Conservation (phyloP, 2,888 invertebrate genomes). For the Tupiocoris notatus region DNA sequence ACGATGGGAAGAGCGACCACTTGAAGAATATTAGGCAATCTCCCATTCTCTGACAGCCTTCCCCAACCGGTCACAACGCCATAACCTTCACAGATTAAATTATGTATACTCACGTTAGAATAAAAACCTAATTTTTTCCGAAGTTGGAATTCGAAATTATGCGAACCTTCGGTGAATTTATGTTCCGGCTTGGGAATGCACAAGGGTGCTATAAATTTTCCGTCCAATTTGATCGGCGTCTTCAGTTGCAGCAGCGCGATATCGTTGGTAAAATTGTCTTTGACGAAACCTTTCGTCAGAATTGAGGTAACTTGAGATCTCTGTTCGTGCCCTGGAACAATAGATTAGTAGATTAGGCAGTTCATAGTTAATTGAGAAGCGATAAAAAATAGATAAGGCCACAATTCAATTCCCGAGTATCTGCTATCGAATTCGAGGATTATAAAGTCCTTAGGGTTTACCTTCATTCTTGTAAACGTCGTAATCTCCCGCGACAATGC, state of each 20-base stretch:
- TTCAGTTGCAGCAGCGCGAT: slow-evolving; percentile 51
- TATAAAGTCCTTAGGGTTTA: too few relatives aligned
- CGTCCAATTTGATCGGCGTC: slow-evolving; percentile 49
- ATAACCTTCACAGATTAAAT: not conserved
- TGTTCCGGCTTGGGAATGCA: slow-evolving; percentile 52
- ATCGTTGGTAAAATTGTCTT: slow-evolving; percentile 50
- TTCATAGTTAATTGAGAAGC: too few relatives aligned
- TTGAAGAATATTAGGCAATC: slow-evolving; percentile 51
- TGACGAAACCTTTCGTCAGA: slow-evolving; percentile 42
- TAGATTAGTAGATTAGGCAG: not conserved
- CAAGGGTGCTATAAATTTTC: slow-evolving; percentile 53
- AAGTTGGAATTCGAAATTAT: not conserved
- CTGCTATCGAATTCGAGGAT: too few relatives aligned
- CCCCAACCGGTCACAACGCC: slow-evolving; percentile 53
- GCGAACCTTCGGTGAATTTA: slow-evolving; percentile 48
- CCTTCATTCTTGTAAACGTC: slow-evolving; percentile 52
- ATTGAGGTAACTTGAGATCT: slow-evolving; percentile 47
- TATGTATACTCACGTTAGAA: too few relatives aligned
- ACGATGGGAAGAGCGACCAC: slow-evolving; percentile 51
- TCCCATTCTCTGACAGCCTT: slow-evolving; percentile 49
- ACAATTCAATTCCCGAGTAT: too few relatives aligned
- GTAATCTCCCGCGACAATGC: slow-evolving; percentile 53
- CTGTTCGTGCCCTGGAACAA: slow-evolving; percentile 50
- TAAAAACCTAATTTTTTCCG: not conserved
- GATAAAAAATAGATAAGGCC: too few relatives aligned